Percentiles rank a stretch among this genome's conserved stretches.
Conservation (phyloP, 2,797 vertebrate species). For the Myotis daubentonii region DNA sequence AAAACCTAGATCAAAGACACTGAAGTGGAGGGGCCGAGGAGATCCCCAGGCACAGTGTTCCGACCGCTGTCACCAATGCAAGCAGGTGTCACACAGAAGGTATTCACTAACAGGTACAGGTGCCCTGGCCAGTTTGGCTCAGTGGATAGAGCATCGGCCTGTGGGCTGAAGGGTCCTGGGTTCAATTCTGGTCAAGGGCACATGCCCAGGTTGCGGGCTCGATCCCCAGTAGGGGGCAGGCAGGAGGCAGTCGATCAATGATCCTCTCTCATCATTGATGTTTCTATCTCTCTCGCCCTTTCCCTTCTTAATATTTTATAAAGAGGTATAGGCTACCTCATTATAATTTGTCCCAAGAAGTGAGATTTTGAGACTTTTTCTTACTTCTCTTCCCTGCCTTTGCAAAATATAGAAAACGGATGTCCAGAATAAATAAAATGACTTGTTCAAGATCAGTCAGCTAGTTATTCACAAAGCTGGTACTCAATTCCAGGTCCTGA, state of each 20-base stretch:
- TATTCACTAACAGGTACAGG: background rate
- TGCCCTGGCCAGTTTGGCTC: too few species aligned
- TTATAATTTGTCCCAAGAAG: background rate
- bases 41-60: accelerated
- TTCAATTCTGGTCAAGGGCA: too few species aligned
- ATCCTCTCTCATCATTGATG: too few species aligned
- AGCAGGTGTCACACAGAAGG: background rate
- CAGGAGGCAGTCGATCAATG: too few species aligned
- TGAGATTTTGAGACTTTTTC: background rate
- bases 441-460: background rate
- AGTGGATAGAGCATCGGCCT: too few species aligned
- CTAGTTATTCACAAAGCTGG: too few species aligned
- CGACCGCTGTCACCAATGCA: background rate
- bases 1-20: background rate
- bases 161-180: too few species aligned
- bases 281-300: too few species aligned
- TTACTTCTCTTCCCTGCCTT: background rate
- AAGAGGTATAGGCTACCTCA: accelerated
- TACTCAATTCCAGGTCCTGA: background rate
- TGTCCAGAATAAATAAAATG: background rate
- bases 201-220: too few species aligned
- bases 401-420: background rate
- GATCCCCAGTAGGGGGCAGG: too few species aligned
- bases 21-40: too few species aligned
- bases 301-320: too few species aligned